Evolutionary conservation across 2,113 vertebrate species (phyloP), one percentile per base, ranked within the genome.

Genomic region (Diadophis punctatus): DNA sequence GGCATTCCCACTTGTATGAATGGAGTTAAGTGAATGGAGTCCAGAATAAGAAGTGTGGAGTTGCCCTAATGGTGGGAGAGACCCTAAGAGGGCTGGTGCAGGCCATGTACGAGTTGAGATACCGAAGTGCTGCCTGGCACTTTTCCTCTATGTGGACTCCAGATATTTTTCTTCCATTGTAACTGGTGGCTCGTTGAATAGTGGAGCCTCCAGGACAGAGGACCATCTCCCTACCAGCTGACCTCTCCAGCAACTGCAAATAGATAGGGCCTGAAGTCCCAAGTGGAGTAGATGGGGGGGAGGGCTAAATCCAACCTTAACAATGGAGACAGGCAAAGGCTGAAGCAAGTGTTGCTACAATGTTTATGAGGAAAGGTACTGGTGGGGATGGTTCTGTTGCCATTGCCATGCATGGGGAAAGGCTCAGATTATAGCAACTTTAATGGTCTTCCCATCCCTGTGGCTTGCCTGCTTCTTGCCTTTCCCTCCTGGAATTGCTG

Each of bases 131-230:
- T 53, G 52, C 14, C 52, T 53, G 14, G 14, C 52, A 18, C 16
- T 53, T 53, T 53, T 18, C 52, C 52, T 53, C 49, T 49, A 49
- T 49, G 14, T 53, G 52, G 52, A 53, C 8, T 58, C 7, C 7
- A 58, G 55, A 58, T 58, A 58, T 96, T 97, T 96, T 84, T 85
- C 96, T 97, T 96, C 95, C 97, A 98, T 97, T 97, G 98, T 96
- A 96, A 97, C 96, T 94, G 97, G 98, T 97, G 3, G 96, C 98
- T 98, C 98, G 97, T 97, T 97, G 98, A 98, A 97, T 97, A 96
- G 92, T 85, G 88, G 98, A 98, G 95, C 97, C 98, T 94, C 97
- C 60, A 98, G 96, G 97, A 98, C 97, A 97, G 97, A 98, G 97
- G 98, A 97, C 94, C 98, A 49, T 16, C 98, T 97, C 94, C 94